Evolutionary conservation across 1,140 invertebrate species (phyloP), one percentile per base, ranked within the genome.

Genomic region (Gryon sp.): DNA sequence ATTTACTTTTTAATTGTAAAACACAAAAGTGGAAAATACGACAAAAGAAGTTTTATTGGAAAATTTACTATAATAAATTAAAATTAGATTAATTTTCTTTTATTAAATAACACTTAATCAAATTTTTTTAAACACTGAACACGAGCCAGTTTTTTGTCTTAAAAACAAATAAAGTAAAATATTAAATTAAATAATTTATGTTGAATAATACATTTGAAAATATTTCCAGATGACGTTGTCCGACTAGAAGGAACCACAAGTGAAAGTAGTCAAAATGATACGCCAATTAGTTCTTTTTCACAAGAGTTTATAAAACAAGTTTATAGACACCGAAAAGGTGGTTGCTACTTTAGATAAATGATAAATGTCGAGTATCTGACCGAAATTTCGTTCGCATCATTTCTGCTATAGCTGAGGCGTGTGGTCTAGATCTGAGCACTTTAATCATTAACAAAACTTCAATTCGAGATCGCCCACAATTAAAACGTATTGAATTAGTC

Each of bases 311-410:
- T 16, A 9, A 3, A 8, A 19, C 14, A 5, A 43, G 40, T 5
- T 9, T 38, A 34, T 53, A 6, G 19, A 34, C 14, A 36, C 34
- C 20, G 50, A 53, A 11, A 53, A 53, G 36, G 34, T 53, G n/a
- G 50, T 53, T 9, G 50, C 50, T 2, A 46, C 30, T 66, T 55
- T 66, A 9, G 48, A 43, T n/a, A n/a, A n/a, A n/a, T n/a, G n/a
- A n/a, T 11, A 32, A 32, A 11, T 32, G 30, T 11, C 5, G 6
- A 2, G 11, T 69, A 4, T 60, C 22, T 28, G 52, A 69, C 46
- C 36, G 52, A 60, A 59, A 69, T 34, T 52, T 36, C 8, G 52
- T 69, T 18, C 28, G 55, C 22, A 26, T 43, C 36, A 38, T 68
- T 20, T 34, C 36, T 20, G 40, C 65, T 60, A 41, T 52, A 16